These are phyloP conservation scores for Chloropsis cyanopogon DNA, from an alignment of 2,113 vertebrate species.

Conservation along the genomic window DNA sequence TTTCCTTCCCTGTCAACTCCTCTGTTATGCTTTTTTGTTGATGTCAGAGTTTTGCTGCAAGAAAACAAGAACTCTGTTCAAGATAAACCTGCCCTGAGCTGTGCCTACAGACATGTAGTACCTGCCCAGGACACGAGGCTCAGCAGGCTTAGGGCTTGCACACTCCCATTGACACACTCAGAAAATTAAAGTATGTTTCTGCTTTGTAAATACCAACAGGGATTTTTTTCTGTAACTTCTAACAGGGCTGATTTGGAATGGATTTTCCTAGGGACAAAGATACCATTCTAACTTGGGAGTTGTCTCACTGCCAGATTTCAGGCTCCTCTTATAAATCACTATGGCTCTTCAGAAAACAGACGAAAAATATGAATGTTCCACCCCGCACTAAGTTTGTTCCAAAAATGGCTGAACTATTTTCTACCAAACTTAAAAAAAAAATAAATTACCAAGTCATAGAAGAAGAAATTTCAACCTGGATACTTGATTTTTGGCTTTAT, in stretches of 20 bases:
- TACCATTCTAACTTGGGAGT: neutral
- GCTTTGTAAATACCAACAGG: neutral
- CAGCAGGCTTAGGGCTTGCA: neutral
- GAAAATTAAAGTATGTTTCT: neutral
- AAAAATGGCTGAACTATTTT: conserved; percentile 28
- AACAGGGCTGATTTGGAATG: neutral
- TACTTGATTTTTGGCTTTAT: neutral
- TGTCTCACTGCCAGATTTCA: neutral
- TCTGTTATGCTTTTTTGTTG: neutral
- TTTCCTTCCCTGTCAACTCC: neutral
- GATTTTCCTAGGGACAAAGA: neutral
- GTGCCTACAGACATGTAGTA: neutral
- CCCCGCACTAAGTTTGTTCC: neutral
- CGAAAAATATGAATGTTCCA: neutral
- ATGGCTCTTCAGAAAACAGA: neutral
- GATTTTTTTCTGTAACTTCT: neutral
- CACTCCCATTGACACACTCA: neutral
- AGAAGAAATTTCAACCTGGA: neutral
- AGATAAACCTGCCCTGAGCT: neutral
- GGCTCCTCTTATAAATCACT: neutral
- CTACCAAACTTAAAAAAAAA: neutral
- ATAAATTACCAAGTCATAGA: neutral
- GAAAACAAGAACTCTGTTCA: neutral
- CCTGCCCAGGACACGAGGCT: neutral
- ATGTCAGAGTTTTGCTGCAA: neutral